A percentile compares a stretch with the other conserved stretches of the same genome.
Evolutionary conservation across 1,140 invertebrate species (phyloP).

Genomic region (Pomphorhynchus laevis): DNA sequence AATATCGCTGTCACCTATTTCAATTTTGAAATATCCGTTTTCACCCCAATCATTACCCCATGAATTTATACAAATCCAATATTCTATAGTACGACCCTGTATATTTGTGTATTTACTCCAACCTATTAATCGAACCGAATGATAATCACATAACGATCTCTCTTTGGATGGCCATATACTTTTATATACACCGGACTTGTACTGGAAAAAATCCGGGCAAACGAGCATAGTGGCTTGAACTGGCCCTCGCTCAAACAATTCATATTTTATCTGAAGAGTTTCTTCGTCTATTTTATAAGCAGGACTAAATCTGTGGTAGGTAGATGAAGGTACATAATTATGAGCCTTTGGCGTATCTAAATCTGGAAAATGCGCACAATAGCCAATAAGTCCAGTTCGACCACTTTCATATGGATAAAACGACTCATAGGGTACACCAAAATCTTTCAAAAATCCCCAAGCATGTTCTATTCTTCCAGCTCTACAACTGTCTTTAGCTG

Average conservation of each 20-base stretch:
- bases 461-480: conserved; percentile 54
- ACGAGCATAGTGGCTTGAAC: conserved; percentile 7
- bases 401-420: conserved; percentile 41
- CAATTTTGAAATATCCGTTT: conserved; percentile 10
- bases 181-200: conserved; percentile 7
- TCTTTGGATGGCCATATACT: neutral
- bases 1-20: conserved; percentile 3
- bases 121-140: conserved; percentile 11
- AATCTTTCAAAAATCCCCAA: conserved; percentile 42
- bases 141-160: conserved; percentile 5
- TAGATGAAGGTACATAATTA: neutral
- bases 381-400: conserved; percentile 12
- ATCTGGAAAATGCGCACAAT: conserved; percentile 12
- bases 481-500: neutral
- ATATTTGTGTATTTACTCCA: too few species aligned
- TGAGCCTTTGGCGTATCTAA: neutral
- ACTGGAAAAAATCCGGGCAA: conserved; percentile 6
- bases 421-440: conserved; percentile 32
- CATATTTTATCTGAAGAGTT: neutral
- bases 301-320: neutral
- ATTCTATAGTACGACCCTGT: conserved; percentile 1
- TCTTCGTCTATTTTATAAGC: neutral
- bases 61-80: conserved; percentile 38
- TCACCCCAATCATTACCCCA: conserved; percentile 63
- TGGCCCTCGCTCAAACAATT: conserved; percentile 3